Evolutionary conservation across 1,140 invertebrate species (phyloP).

Genomic region (Caenorhabditis briggsae): DNA sequence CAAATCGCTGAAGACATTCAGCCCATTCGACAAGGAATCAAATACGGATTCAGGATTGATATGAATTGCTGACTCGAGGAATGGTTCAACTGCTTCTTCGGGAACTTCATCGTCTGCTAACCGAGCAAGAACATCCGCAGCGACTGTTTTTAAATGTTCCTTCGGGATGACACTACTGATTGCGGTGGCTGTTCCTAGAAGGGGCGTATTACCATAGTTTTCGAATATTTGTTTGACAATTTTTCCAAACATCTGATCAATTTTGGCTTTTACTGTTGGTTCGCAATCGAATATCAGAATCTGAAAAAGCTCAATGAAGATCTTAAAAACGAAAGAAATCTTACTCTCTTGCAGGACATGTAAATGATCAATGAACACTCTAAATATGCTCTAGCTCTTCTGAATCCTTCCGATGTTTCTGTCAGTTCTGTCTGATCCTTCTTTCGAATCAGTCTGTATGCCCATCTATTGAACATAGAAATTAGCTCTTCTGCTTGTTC

Average conservation of each 20-base stretch:
- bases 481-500: background rate
- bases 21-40: slow-evolving; percentile 1
- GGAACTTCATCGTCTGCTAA: slow-evolving; percentile 35
- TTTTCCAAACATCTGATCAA: slow-evolving; percentile 25
- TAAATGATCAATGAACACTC: slow-evolving; percentile 31
- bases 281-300: slow-evolving; percentile 8
- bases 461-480: background rate
- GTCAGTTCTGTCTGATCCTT: background rate
- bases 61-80: slow-evolving; percentile 36
- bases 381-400: slow-evolving; percentile 33
- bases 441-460: background rate
- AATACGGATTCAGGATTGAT: slow-evolving; percentile 8
- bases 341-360: slow-evolving; percentile 38
- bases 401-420: background rate
- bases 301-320: background rate
- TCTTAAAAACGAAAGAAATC: background rate
- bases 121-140: background rate
- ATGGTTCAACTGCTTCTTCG: slow-evolving; percentile 36
- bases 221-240: slow-evolving; percentile 39
- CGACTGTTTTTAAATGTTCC: slow-evolving; percentile 1
- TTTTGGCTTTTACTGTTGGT: background rate
- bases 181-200: slow-evolving; percentile 5
- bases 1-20: background rate
- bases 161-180: slow-evolving; percentile 37
- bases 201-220: background rate